Base-by-base conservation (phyloP, 2,888 invertebrate genomes). In the Andrena bucephala region DNA sequence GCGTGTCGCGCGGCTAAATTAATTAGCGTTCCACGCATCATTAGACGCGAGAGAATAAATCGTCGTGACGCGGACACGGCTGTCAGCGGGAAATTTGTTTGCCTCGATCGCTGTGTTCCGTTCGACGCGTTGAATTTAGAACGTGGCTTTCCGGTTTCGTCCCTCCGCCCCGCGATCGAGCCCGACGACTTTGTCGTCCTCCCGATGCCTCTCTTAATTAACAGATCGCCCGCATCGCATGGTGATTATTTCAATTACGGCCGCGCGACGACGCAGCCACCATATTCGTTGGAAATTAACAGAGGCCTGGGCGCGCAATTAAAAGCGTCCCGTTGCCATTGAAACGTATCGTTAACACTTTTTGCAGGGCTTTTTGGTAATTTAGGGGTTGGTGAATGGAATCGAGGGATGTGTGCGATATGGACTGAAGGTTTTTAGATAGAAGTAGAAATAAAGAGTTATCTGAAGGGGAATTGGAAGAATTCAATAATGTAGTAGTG, bases 11-110 rank as follows among this genome's bases (percentile, higher is more conserved):
- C 10, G 31, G 67, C 63, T 83, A 80, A 83, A 84, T 84, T 84
- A 84, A 84, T 84, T 79, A 83, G 66, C 67, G 69, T 66, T 10
- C 42, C 62, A 77, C 83, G 75, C 70, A 42, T 84, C 84, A 77
- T 84, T 83, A 83, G 67, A 63, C 31, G 48, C 24, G 71, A 54
- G 10, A 27, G 63, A 83, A 81, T 77, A 77, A 81, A 84, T 84
- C 72, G 54, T 60, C 31, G 57, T 6, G 29, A 31, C 70, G 36
- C 8, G 62, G 20, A 57, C 31, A 62, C 50, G n/a, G 63, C 59
- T 48, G 78, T 78, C 59, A 33, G 27, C 48, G 59, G 69, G 27
- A 75, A 68, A 63, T 72, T 71, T 74, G 65, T 70, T 80, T 70
- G 69, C 48, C 50, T 8, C 77, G 77, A 65, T 75, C 79, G 69